Evolutionary conservation across 92 coral and sea anemone genomes (phyloP).

Genomic region (Porites cylindrica): DNA sequence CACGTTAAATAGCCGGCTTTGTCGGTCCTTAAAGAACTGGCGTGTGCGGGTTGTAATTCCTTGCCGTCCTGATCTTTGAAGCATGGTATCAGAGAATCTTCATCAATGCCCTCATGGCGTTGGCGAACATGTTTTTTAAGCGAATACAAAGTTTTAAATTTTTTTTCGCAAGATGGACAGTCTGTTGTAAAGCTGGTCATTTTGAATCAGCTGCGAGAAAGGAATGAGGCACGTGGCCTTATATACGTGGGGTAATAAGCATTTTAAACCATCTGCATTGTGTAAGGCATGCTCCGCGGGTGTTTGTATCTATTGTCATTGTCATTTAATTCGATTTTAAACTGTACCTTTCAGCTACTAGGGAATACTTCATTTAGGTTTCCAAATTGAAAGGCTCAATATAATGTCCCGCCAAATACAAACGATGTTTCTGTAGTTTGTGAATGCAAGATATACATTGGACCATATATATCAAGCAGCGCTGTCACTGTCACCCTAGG

Average conservation of each 20-base stretch:
- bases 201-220: neutral
- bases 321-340: neutral
- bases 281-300: no score
- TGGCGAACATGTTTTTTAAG: conserved; percentile 1
- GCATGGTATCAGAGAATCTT: neutral
- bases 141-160: neutral
- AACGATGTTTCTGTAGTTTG: neutral
- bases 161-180: neutral
- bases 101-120: neutral
- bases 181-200: neutral
- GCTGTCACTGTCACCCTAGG: no score
- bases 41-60: neutral
- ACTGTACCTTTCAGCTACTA: neutral
- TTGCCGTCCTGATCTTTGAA: conserved; percentile 4
- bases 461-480: neutral
- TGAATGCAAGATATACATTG: neutral
- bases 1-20: neutral
- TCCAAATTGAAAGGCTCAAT: neutral
- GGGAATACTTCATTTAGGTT: neutral
- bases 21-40: neutral
- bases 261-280: no score
- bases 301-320: neutral
- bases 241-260: neutral
- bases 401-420: neutral
- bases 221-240: neutral